phyloP scores from a whole-genome alignment of 2,797 vertebrate genomes.

The Prunella strophiata region DNA sequence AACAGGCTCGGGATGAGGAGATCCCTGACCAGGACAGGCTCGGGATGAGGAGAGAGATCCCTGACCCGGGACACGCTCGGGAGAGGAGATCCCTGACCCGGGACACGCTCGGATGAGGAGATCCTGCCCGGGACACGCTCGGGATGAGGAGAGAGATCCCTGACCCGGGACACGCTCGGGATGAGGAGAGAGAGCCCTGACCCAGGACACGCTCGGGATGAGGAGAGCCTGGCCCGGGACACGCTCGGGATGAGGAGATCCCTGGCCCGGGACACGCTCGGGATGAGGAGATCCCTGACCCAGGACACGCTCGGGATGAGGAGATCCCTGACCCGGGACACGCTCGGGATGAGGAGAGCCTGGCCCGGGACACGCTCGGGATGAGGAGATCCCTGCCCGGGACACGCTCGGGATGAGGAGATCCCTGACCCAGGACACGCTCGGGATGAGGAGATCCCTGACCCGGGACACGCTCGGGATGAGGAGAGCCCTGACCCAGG shows the following conservation, averaged over 20 bases:
- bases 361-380: background rate
- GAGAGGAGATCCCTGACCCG: no score
- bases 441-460: no score
- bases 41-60: background rate
- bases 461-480: background rate
- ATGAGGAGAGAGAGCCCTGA: background rate
- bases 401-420: background rate
- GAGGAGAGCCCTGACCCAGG: background rate
- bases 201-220: no score
- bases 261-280: background rate
- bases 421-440: background rate
- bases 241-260: accelerated
- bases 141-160: no score
- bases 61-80: no score
- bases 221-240: no score
- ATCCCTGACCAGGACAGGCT: no score
- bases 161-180: background rate
- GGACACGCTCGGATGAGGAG: no score
- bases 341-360: accelerated
- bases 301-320: no score
- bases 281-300: no score
- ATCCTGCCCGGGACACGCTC: background rate
- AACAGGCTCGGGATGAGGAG: no score
- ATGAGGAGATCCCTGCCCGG: background rate
- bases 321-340: no score